Evolutionary conservation across 2,797 vertebrate genomes (phyloP).

Genomic region (Tiaroga cobitis): DNA sequence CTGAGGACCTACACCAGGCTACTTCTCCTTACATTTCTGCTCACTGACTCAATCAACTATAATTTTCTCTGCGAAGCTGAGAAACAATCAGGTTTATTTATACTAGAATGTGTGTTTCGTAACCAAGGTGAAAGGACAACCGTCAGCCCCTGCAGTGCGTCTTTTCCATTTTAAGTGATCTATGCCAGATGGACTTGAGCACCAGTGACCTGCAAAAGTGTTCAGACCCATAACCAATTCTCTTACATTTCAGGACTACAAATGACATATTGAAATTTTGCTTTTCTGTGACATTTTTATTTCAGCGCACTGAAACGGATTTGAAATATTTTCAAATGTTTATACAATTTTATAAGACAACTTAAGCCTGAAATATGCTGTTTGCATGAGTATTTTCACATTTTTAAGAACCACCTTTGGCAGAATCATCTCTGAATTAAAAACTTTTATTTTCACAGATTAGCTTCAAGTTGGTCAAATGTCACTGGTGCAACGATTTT

Average conservation of each 20-base stretch:
- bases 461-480: background rate
- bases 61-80: background rate
- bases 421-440: background rate
- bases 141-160: background rate
- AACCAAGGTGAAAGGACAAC: constrained; percentile 8
- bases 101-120: background rate
- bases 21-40: constrained; percentile 38
- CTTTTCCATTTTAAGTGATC: constrained; percentile 5
- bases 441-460: background rate
- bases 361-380: background rate
- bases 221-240: background rate
- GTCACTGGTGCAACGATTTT: background rate
- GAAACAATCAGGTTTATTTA: background rate
- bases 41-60: background rate
- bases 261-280: background rate
- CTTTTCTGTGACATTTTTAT: constrained; percentile 22
- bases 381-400: background rate
- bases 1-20: constrained; percentile 10
- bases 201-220: constrained; percentile 16
- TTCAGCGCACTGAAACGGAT: background rate
- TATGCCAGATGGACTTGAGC: constrained; percentile 2
- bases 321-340: background rate
- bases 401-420: background rate
- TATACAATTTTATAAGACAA: background rate
- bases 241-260: background rate